These are phyloP conservation scores for Vireo griseus DNA, from an alignment of 2,797 vertebrate species.

Conservation along the genomic window DNA sequence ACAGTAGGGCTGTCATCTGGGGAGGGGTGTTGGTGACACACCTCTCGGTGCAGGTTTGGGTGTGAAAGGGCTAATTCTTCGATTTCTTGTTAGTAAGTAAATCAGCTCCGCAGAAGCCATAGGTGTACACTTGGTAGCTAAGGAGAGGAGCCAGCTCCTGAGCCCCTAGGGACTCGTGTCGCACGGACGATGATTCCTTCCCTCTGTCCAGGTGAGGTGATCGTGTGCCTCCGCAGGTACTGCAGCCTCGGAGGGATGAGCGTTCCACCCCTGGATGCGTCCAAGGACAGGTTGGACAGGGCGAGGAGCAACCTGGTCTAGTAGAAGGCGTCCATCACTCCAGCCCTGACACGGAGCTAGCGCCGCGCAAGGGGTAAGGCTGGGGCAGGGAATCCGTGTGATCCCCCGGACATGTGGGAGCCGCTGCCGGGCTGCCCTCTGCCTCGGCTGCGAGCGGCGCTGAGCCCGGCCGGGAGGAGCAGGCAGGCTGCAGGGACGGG, in stretches of 20 bases:
- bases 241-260: rapidly evolving
- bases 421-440: rapidly evolving
- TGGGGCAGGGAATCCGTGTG: not conserved
- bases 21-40: rapidly evolving
- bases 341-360: not conserved
- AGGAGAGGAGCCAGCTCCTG: not conserved
- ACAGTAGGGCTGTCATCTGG: rapidly evolving
- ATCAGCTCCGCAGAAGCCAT: rapidly evolving
- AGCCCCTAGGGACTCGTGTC: rapidly evolving
- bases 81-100: rapidly evolving
- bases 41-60: rapidly evolving
- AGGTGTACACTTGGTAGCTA: rapidly evolving
- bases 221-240: rapidly evolving
- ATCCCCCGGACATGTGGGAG: rapidly evolving
- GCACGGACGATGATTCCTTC: rapidly evolving
- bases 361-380: rapidly evolving
- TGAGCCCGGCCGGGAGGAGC: not conserved
- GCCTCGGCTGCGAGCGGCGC: rapidly evolving
- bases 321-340: rapidly evolving
- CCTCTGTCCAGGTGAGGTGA: rapidly evolving
- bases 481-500: not conserved
- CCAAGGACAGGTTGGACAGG: rapidly evolving
- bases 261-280: rapidly evolving
- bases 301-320: rapidly evolving
- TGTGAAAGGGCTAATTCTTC: not conserved